Percentiles rank a stretch among this genome's conserved stretches.
Evolutionary conservation across 35 echinoderm and acorn worm species (phyloP).

Genomic region (Lytechinus variegatus): DNA sequence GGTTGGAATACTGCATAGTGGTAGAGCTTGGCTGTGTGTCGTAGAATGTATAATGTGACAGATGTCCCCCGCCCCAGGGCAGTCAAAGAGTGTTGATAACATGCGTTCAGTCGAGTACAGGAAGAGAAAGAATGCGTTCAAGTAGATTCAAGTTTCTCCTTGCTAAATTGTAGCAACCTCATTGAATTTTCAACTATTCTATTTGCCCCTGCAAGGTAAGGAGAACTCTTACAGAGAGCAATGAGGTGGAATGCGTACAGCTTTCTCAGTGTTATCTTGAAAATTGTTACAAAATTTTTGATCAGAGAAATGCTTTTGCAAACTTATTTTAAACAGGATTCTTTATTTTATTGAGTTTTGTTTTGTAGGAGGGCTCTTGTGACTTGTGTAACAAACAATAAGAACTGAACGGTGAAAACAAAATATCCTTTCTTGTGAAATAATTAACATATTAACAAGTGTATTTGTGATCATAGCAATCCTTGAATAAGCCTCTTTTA

Average conservation of each 20-base stretch:
- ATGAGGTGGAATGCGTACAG: neutral
- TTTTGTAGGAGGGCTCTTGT: no score
- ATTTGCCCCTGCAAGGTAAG: neutral
- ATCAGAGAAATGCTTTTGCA: no score
- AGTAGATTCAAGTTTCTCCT: constrained; percentile 1
- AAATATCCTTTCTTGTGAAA: no score
- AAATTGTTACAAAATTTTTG: no score
- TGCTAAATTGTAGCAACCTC: neutral
- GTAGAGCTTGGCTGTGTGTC: neutral
- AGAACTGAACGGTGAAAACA: no score
- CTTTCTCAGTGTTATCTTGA: no score
- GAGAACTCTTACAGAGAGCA: neutral
- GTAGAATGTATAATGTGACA: neutral
- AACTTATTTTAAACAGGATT: no score
- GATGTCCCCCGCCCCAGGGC: neutral
- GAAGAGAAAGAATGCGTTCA: neutral
- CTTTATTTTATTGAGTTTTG: no score
- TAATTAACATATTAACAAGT: no score
- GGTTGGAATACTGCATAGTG: neutral
- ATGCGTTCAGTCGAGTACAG: neutral
- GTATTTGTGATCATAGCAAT: no score
- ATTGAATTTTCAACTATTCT: neutral
- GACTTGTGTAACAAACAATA: no score
- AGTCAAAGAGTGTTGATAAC: neutral
- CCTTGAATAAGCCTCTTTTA: no score